Base-by-base conservation (phyloP, 1,140 invertebrate species). In the Bombus sibiricus region DNA sequence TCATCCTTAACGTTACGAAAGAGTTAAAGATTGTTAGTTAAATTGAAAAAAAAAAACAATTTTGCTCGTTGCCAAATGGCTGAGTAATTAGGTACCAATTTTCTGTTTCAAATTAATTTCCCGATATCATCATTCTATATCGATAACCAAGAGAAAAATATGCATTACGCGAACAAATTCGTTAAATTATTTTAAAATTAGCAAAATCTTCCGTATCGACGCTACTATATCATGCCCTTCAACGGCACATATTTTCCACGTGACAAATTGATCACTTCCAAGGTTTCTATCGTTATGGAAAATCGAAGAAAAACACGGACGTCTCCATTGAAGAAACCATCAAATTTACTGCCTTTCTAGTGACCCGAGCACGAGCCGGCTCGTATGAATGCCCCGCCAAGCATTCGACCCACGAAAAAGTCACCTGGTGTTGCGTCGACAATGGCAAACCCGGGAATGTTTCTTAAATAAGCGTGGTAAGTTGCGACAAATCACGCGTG, bases 401-500 rank as follows among this genome's bases (percentile, higher is more conserved):
- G 62, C 39, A 22, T 57, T 39, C 75, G 37, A 13, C 13, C 53
- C n/a, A 85, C 47, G 37, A 78, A 83, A 82, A 86, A 92, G 74
- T 93, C 92, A 92, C 91, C 92, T 92, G 92, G 92, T 79, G 73
- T 89, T 66, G 77, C 85, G 39, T 86, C 57, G 78, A 93, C 92
- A 92, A 92, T 90, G 57, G 79, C 76, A 28, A 37, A 37, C 73
- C 81, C 68, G 83, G 59, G 84, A 91, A 91, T 92, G 87, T 91
- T 89, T 86, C 85, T 88, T 88, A 92, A 91, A 92, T 90, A 92
- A 86, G 87, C 89, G 78, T 86, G 88, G 86, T 88, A 83, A 92
- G 91, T 93, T 77, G 83, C 91, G 82, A 92, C 92, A 93, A 93
- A 93, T 93, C 91, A 92, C 86, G 78, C 32, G 86, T 80, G 81